phyloP scores from a whole-genome alignment of 2,797 vertebrate species.

The Leptoclinus maculatus region DNA sequence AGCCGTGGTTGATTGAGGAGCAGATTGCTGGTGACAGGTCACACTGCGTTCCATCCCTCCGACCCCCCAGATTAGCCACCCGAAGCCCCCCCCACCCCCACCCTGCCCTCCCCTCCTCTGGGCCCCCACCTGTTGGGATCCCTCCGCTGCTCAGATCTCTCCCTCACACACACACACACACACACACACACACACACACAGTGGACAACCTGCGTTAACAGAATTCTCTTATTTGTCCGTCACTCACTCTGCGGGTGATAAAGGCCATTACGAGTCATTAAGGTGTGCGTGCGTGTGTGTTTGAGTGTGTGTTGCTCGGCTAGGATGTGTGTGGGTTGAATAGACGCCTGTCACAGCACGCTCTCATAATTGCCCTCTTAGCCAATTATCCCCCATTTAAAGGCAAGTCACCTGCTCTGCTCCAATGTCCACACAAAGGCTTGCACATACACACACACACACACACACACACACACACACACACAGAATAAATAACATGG shows the following conservation, averaged over 20 bases:
- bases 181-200: conserved; percentile 26
- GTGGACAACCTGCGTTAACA: conserved; percentile 65
- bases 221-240: conserved; percentile 73
- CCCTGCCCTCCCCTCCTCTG: conserved; percentile 50
- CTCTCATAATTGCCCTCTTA: conserved; percentile 97
- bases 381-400: conserved; percentile 97
- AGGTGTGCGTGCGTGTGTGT: conserved; percentile 86
- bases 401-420: conserved; percentile 98
- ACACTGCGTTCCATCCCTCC: conserved; percentile 83
- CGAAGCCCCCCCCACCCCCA: conserved; percentile 75
- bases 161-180: conserved; percentile 22
- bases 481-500: conserved; percentile 46
- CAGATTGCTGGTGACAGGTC: conserved; percentile 89
- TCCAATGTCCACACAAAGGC: conserved; percentile 75
- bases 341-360: conserved; percentile 93
- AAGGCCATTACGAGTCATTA: conserved; percentile 98
- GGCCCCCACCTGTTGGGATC: conserved; percentile 92
- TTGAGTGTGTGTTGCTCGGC: conserved; percentile 79
- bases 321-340: conserved; percentile 86
- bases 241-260: conserved; percentile 88
- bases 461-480: conserved; percentile 31
- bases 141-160: conserved; percentile 87
- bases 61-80: conserved; percentile 86
- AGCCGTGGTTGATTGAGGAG: conserved; percentile 76
- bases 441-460: conserved; percentile 33